A percentile compares a stretch with the other conserved stretches of the same genome.
These are phyloP conservation scores for Zoanthus solanderi DNA, from an alignment of 92 coral and sea anemone genomes.

Conservation along the genomic window DNA sequence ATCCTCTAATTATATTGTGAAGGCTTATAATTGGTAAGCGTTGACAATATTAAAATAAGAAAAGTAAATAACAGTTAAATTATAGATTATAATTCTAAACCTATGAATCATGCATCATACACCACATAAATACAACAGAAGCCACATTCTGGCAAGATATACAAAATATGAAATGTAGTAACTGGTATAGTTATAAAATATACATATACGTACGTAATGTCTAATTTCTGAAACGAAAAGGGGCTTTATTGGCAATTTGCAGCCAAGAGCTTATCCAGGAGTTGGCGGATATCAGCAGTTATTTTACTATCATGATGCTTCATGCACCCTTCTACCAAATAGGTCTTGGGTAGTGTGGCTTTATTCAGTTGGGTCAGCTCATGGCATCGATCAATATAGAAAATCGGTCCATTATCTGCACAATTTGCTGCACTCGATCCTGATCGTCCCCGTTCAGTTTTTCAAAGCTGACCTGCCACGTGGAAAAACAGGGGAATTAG, in stretches of 20 bases:
- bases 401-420: constrained; percentile 2
- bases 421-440: constrained; percentile 4
- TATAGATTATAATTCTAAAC: neutral
- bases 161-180: neutral
- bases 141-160: neutral
- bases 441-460: neutral
- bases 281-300: neutral
- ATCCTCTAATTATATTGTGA: too few relatives aligned
- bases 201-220: neutral
- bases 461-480: neutral
- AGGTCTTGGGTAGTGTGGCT: neutral
- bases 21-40: too few relatives aligned
- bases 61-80: too few relatives aligned
- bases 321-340: constrained; percentile 6
- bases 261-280: constrained; percentile 6
- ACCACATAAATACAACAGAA: neutral
- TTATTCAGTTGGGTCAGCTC: neutral
- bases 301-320: neutral
- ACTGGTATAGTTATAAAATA: too few relatives aligned
- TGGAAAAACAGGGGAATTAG: neutral
- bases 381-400: neutral
- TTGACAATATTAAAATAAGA: too few relatives aligned
- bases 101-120: neutral
- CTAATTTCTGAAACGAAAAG: constrained; percentile 5
- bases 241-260: constrained; percentile 18